Base-by-base conservation (phyloP, 2,888 invertebrate species). In the Loripinus fragilis region DNA sequence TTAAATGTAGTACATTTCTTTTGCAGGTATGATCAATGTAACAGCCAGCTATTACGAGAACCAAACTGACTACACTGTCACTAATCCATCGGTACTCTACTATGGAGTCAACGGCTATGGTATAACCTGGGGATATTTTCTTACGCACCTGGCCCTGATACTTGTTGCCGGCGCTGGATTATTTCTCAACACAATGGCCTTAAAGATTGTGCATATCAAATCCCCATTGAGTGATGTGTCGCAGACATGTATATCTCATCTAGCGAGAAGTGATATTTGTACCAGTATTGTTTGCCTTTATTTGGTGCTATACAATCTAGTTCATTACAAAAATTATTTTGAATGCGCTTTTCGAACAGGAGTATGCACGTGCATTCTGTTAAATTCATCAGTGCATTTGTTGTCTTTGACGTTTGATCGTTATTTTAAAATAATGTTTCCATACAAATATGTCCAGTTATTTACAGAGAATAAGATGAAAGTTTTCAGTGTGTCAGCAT, bases 271-370 rank as follows among this genome's bases (percentile, higher is more conserved):
- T 42, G 78, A 79, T 33, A 35, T 71, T 42, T 38, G 74, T 28
- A 75, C 23, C 52, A 66, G 45, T 64, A 35, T 78, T 38, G 52
- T 70, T 12, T 73, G 78, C n/a, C 52, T 74, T 8, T 78, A 78
- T 41, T 15, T 42, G 7, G 78, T 74, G 12, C 23, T 70, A 8
- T 78, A 78, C 28, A 74, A 74, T 20, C 73, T 78, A 0, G 52
- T 78, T 15, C 78, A 78, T 45, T 78, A 78, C 66, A 78, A 78
- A 50, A 78, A 79, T 33, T 79, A 75, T 55, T 79, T 75, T 38
- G 78, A 79, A 33, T 79, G 78, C 68, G 74, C 72, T 10, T 68
- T 79, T 35, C 5, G 78, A 17, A 28, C 41, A 3, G 78, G 78
- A n/a, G 7, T 75, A 0, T n/a, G 45, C 3, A 64, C 42, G n/a